Evolutionary conservation across 2,113 vertebrate species (phyloP).

Genomic region (Melanocharis versteri): DNA sequence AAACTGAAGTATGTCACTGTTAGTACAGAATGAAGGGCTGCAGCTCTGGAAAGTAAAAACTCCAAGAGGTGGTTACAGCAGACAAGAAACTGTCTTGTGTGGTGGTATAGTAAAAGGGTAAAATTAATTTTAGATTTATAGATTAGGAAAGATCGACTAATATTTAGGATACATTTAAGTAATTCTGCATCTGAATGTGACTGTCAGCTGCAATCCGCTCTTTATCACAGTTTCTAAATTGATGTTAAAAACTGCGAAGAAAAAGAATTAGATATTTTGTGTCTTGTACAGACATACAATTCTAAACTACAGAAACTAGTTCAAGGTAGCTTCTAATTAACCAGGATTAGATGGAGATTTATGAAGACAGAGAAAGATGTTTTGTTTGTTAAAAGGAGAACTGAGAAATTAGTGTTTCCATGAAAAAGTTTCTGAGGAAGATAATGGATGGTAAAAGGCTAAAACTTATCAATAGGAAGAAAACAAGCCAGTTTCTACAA

Average conservation of each 20-base stretch:
- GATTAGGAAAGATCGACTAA: neutral
- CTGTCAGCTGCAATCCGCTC: neutral
- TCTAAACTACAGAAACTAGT: neutral
- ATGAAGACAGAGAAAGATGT: neutral
- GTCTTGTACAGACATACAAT: neutral
- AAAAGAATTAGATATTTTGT: neutral
- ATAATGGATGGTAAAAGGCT: neutral
- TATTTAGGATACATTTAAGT: neutral
- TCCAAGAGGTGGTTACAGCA: neutral
- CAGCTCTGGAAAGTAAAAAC: neutral
- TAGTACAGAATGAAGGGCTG: neutral
- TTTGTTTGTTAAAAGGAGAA: neutral
- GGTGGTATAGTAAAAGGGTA: neutral
- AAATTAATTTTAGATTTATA: neutral
- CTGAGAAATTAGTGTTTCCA: neutral
- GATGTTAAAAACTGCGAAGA: neutral
- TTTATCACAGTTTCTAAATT: neutral
- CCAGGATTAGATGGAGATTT: neutral
- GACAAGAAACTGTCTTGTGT: neutral
- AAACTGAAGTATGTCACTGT: neutral
- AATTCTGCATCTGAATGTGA: neutral
- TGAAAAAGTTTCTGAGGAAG: neutral
- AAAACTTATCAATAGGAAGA: neutral
- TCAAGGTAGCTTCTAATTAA: neutral
- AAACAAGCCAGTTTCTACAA: neutral